Evolutionary conservation across 2,113 vertebrate genomes (phyloP).

Genomic region (Dolichotis patagonum): DNA sequence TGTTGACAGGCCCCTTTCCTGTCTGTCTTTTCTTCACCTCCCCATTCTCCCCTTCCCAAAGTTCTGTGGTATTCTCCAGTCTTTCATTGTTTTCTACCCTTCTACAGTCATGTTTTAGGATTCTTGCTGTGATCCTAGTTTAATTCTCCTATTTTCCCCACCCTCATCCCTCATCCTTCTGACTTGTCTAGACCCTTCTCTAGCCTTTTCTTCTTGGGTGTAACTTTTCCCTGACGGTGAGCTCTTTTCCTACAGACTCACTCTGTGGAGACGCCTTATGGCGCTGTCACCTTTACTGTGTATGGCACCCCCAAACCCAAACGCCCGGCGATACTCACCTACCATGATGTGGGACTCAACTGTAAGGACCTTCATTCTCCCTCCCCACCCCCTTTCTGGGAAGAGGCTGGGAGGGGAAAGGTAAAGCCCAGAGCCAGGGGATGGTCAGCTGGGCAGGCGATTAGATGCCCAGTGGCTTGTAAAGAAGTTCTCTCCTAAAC

Average conservation of each 20-base stretch:
- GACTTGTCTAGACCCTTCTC: not conserved
- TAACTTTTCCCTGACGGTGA: not conserved
- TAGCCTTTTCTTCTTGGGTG: not conserved
- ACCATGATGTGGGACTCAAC: conserved; percentile 94
- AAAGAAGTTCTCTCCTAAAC: not conserved
- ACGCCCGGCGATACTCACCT: conserved; percentile 93
- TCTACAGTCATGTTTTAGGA: not conserved
- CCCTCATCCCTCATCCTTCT: no score
- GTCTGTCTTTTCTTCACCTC: not conserved
- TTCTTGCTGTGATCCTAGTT: not conserved
- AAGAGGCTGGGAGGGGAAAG: conserved; percentile 6
- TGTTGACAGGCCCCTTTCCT: no score
- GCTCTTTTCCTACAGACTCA: conserved; percentile 88
- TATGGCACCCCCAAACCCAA: conserved; percentile 92
- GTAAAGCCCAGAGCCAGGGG: not conserved
- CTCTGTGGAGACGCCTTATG: conserved; percentile 93
- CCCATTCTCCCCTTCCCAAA: not conserved
- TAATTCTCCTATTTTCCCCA: not conserved
- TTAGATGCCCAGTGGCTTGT: not conserved
- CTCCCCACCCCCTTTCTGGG: not conserved
- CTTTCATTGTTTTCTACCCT: conserved; percentile 9
- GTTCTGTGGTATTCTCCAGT: not conserved
- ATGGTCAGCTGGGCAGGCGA: not conserved
- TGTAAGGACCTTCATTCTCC: conserved; percentile 86
- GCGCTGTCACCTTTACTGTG: conserved; percentile 91